These are phyloP conservation scores for Orientallactaga bullata DNA, from an alignment of 2,113 vertebrate genomes.

Conservation along the genomic window DNA sequence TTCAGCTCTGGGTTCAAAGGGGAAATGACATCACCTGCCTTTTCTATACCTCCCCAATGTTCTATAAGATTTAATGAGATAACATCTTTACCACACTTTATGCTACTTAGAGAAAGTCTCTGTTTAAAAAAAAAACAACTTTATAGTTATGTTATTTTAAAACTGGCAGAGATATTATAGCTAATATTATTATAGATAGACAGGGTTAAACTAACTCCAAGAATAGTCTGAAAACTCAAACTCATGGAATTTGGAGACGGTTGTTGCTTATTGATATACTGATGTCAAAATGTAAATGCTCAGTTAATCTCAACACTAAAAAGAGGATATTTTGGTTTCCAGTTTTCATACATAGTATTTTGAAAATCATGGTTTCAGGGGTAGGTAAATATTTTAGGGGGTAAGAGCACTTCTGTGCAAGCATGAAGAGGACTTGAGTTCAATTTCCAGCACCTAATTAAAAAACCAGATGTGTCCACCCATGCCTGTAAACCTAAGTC, in stretches of 20 bases:
- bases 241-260: background rate
- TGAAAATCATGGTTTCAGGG: background rate
- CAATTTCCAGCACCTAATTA: too few relatives aligned
- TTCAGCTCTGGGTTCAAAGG: slow-evolving; percentile 58
- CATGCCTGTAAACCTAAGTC: too few relatives aligned
- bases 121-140: slow-evolving; percentile 64
- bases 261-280: background rate
- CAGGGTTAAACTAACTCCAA: slow-evolving; percentile 25
- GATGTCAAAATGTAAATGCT: background rate
- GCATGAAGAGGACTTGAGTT: too few relatives aligned
- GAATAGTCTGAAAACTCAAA: background rate
- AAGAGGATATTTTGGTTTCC: background rate
- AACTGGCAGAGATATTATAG: slow-evolving; percentile 61
- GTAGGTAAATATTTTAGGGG: too few relatives aligned
- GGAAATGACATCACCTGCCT: slow-evolving; percentile 50
- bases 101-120: slow-evolving; percentile 50
- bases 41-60: slow-evolving; percentile 25
- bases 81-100: background rate
- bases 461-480: too few relatives aligned
- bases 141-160: slow-evolving; percentile 70
- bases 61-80: slow-evolving; percentile 65
- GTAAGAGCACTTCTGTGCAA: too few relatives aligned
- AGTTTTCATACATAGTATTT: background rate
- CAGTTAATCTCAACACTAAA: background rate
- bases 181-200: slow-evolving; percentile 51